phyloP scores from a whole-genome alignment of 2,113 vertebrate species.

The Oenanthe oenanthe region DNA sequence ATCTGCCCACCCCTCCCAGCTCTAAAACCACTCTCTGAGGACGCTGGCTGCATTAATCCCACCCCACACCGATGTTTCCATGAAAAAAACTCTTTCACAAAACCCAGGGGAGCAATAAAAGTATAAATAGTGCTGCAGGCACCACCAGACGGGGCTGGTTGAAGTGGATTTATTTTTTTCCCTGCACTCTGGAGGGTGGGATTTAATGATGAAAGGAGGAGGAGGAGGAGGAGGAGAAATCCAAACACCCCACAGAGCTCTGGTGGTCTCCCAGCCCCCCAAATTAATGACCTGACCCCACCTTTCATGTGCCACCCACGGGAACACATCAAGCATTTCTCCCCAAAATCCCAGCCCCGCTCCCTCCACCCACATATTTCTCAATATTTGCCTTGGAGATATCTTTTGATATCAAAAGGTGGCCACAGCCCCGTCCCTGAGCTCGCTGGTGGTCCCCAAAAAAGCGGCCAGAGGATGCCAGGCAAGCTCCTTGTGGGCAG shows the following conservation, averaged over 20 bases:
- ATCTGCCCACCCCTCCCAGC: neutral
- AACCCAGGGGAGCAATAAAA: neutral
- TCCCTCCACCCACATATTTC: neutral
- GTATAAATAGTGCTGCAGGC: neutral
- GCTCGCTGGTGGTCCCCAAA: conserved; percentile 66
- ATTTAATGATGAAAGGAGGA: conserved; percentile 43
- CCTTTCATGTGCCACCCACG: neutral
- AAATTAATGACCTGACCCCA: neutral
- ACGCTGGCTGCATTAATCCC: neutral
- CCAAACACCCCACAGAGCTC: neutral
- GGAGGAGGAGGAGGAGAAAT: neutral
- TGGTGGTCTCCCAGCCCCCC: conserved; percentile 13
- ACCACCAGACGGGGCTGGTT: neutral
- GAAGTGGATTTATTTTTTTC: conserved; percentile 4
- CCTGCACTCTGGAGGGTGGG: neutral
- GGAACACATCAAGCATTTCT: neutral
- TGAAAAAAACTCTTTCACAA: neutral
- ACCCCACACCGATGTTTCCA: neutral
- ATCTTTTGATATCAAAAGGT: neutral
- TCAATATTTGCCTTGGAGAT: conserved; percentile 37
- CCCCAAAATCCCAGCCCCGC: neutral
- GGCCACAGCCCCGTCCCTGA: conserved; percentile 20
- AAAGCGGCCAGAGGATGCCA: neutral
- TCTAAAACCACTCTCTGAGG: neutral
- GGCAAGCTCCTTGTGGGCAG: neutral